phyloP scores from a whole-genome alignment of 2,888 invertebrate species.

The Smittia sp. region DNA sequence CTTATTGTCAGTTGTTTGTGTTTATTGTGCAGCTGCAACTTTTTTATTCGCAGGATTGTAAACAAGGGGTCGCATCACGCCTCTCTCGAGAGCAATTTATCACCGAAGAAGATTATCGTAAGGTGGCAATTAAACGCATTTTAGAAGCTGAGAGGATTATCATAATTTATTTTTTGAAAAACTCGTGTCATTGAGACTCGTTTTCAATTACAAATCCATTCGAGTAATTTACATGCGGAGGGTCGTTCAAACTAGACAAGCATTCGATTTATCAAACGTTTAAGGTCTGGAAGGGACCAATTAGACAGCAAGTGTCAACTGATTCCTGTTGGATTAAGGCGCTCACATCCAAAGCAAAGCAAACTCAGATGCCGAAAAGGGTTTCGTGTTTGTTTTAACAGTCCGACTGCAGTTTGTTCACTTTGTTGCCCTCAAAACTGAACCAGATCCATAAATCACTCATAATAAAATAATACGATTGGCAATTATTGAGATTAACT shows the following conservation, averaged over 20 bases:
- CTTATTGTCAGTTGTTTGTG: constrained; percentile 18
- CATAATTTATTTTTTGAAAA: constrained; percentile 40
- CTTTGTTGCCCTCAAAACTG: not conserved
- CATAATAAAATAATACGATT: constrained; percentile 22
- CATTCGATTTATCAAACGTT: constrained; percentile 32
- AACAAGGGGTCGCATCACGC: not conserved
- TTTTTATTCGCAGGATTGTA: not conserved
- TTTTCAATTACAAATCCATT: constrained; percentile 39
- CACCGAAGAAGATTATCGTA: constrained; percentile 35
- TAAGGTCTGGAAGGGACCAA: constrained; percentile 13
- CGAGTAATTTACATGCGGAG: constrained; percentile 23
- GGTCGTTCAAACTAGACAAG: not conserved
- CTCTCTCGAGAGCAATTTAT: constrained; percentile 39
- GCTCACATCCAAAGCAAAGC: not conserved
- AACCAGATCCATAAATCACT: constrained; percentile 25
- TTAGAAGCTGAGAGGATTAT: constrained; percentile 20
- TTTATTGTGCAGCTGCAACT: constrained; percentile 40
- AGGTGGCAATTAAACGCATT: constrained; percentile 38
- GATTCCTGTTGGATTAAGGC: not conserved
- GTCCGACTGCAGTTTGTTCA: not conserved
- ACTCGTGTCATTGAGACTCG: constrained; percentile 6
- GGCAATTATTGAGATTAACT: constrained; percentile 25
- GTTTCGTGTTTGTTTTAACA: not conserved
- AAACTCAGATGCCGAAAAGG: not conserved
- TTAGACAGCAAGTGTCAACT: constrained; percentile 14